Conservation (phyloP, 2,113 vertebrate species). For the Microcebus murinus region DNA sequence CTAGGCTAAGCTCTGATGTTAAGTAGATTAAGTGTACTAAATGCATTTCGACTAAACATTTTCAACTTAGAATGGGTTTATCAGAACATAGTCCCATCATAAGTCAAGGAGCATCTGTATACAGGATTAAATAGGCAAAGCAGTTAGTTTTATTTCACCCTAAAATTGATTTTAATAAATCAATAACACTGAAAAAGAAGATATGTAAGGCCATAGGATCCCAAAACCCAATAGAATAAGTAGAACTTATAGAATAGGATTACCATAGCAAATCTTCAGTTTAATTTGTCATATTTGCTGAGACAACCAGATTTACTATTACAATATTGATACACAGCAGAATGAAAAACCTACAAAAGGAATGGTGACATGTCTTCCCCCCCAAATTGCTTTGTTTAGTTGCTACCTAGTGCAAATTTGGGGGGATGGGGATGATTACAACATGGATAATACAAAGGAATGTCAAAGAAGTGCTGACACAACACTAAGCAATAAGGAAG, state of each 20-base stretch:
- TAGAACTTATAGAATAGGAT: neutral
- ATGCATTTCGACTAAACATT: neutral
- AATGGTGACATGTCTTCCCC: neutral
- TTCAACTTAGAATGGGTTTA: neutral
- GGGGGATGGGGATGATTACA: slow-evolving; percentile 13
- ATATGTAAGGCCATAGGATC: neutral
- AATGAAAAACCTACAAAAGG: slow-evolving; percentile 39
- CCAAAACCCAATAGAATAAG: neutral
- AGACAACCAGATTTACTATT: neutral
- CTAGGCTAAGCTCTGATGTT: neutral
- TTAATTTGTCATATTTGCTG: neutral
- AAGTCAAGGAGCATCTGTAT: neutral
- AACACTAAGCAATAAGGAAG: slow-evolving; percentile 47
- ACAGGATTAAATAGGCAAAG: neutral
- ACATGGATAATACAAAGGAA: slow-evolving; percentile 61
- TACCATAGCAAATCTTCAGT: neutral
- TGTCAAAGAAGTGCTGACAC: slow-evolving; percentile 75
- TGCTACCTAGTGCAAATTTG: slow-evolving; percentile 44
- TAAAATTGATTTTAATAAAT: neutral
- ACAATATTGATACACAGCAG: neutral
- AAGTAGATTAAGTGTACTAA: neutral
- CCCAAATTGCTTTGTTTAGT: slow-evolving; percentile 22
- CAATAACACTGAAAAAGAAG: slow-evolving; percentile 17
- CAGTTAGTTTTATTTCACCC: neutral
- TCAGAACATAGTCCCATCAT: neutral